Conservation (phyloP, 2,888 invertebrate genomes). For the Drosophila buzzatii region DNA sequence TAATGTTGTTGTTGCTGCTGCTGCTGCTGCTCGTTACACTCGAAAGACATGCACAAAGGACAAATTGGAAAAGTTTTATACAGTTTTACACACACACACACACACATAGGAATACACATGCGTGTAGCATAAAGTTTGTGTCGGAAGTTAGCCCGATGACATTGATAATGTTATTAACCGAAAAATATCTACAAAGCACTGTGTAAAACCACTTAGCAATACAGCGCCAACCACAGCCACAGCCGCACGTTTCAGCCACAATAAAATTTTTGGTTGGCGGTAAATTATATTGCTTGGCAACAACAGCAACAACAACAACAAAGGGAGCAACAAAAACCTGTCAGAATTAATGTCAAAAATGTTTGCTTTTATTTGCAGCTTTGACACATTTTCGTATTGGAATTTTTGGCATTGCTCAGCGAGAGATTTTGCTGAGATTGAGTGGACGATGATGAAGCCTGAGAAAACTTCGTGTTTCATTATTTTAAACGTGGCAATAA, state of each 20-base stretch:
- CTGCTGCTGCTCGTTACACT: slow-evolving; percentile 61
- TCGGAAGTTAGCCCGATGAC: slow-evolving; percentile 55
- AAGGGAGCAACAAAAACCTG: background rate
- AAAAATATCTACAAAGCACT: slow-evolving; percentile 30
- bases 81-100: slow-evolving; percentile 41
- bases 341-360: slow-evolving; percentile 12
- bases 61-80: slow-evolving; percentile 68
- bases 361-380: background rate
- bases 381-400: background rate
- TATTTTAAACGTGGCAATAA: slow-evolving; percentile 59
- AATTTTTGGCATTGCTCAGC: background rate
- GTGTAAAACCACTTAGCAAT: slow-evolving; percentile 27
- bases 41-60: slow-evolving; percentile 70
- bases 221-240: background rate
- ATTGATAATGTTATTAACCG: slow-evolving; percentile 66
- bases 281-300: slow-evolving; percentile 4
- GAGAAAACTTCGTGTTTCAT: slow-evolving; percentile 22
- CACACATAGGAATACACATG: slow-evolving; percentile 9
- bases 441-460: background rate
- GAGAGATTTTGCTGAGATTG: background rate
- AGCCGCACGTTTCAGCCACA: background rate
- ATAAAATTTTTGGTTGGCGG: slow-evolving; percentile 3
- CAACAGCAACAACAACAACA: background rate
- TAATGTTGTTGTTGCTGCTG: slow-evolving; percentile 32
- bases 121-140: slow-evolving; percentile 42